phyloP scores from a whole-genome alignment of 2,113 vertebrate genomes.

The Anser brachyrhynchus region DNA sequence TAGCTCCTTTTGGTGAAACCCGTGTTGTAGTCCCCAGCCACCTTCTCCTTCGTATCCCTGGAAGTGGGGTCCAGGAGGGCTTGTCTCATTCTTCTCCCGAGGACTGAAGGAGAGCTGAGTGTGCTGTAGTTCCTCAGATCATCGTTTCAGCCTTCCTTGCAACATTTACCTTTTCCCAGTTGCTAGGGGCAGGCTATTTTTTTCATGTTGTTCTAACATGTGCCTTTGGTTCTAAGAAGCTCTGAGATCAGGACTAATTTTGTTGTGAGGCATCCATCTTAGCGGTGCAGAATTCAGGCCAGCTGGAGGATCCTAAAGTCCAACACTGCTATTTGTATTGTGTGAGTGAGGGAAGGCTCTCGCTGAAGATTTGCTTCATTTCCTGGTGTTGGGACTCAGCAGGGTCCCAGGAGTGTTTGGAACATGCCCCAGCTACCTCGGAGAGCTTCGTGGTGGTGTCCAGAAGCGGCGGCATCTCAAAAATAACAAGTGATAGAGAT shows the following conservation, averaged over 20 bases:
- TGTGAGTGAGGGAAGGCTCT: background rate
- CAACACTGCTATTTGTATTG: fast-evolving
- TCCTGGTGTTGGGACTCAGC: background rate
- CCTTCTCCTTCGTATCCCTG: background rate
- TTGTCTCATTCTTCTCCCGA: background rate
- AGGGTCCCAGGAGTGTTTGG: background rate
- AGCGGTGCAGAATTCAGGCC: background rate
- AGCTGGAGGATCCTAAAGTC: background rate
- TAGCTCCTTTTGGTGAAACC: background rate
- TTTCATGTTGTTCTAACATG: background rate
- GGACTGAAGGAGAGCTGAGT: fast-evolving
- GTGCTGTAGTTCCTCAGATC: background rate
- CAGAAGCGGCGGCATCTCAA: background rate
- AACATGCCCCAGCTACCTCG: background rate
- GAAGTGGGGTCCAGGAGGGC: background rate
- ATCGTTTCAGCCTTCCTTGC: background rate
- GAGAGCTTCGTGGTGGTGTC: background rate
- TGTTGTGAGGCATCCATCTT: background rate
- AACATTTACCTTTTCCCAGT: background rate
- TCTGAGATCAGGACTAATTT: background rate
- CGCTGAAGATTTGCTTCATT: background rate
- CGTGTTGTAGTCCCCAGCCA: background rate
- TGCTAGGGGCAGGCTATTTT: fast-evolving
- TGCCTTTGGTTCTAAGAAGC: background rate
- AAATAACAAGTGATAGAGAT: background rate